phyloP scores from a whole-genome alignment of 2,797 vertebrate genomes.

The Pseudotriccus pelzelni region DNA sequence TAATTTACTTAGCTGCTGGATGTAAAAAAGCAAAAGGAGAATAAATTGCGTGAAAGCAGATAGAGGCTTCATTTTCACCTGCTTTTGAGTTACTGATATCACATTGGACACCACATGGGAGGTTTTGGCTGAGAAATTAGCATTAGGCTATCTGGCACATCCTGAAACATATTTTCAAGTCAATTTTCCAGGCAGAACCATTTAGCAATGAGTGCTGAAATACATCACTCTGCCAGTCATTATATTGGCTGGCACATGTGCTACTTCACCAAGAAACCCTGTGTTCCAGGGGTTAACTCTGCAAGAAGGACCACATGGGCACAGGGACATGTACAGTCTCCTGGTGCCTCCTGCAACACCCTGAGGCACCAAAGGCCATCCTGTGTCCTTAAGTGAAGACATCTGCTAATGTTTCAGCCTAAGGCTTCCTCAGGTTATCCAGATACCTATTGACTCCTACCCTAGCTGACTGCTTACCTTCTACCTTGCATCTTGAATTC shows the following conservation, averaged over 20 bases:
- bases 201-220: conserved; percentile 60
- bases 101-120: conserved; percentile 58
- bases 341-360: neutral
- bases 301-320: neutral
- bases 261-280: neutral
- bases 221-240: conserved; percentile 19
- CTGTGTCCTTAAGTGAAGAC: neutral
- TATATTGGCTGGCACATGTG: conserved; percentile 33
- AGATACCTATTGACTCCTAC: neutral
- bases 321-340: fast-evolving
- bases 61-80: conserved; percentile 37
- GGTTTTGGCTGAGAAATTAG: conserved; percentile 63
- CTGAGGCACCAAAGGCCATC: too few species aligned
- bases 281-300: neutral
- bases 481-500: neutral
- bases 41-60: conserved; percentile 56
- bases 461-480: neutral
- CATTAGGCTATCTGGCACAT: conserved; percentile 56
- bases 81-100: conserved; percentile 42
- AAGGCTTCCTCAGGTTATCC: neutral
- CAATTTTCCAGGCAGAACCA: conserved; percentile 59
- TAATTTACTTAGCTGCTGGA: conserved; percentile 56
- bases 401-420: neutral
- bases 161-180: conserved; percentile 58
- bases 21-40: conserved; percentile 47